A percentile compares a stretch with the other conserved stretches of the same genome.
Conservation (phyloP, 2,888 invertebrate species). For the Lysandra coridon region DNA sequence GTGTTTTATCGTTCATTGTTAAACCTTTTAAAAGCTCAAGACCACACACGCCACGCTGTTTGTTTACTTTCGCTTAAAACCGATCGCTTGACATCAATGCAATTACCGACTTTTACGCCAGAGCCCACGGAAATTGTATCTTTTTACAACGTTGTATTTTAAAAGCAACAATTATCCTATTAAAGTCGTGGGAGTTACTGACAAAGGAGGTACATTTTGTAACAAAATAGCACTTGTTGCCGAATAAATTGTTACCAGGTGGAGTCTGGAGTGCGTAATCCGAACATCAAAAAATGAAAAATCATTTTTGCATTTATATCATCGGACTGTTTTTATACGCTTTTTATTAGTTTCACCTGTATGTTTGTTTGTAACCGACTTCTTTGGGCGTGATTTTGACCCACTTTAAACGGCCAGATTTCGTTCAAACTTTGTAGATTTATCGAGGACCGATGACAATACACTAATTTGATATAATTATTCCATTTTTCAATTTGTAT, state of each 20-base stretch:
- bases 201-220: neutral
- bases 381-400: too few species aligned
- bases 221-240: neutral
- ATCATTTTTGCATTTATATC: neutral
- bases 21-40: slow-evolving; percentile 30
- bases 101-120: slow-evolving; percentile 38
- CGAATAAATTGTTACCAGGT: neutral
- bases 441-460: too few species aligned
- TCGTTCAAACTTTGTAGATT: too few species aligned
- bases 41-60: slow-evolving; percentile 31
- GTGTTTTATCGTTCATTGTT: slow-evolving; percentile 13
- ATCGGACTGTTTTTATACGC: neutral
- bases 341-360: too few species aligned
- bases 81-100: slow-evolving; percentile 38
- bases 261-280: neutral
- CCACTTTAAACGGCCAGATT: too few species aligned
- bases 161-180: slow-evolving; percentile 3
- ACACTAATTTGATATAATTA: too few species aligned
- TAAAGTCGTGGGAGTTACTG: neutral
- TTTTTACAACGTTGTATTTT: slow-evolving; percentile 31
- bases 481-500: too few species aligned
- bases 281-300: neutral
- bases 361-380: too few species aligned
- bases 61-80: slow-evolving; percentile 32
- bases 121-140: slow-evolving; percentile 33